These are phyloP conservation scores for Acropternis orthonyx DNA, from an alignment of 2,797 vertebrate genomes.

Conservation along the genomic window DNA sequence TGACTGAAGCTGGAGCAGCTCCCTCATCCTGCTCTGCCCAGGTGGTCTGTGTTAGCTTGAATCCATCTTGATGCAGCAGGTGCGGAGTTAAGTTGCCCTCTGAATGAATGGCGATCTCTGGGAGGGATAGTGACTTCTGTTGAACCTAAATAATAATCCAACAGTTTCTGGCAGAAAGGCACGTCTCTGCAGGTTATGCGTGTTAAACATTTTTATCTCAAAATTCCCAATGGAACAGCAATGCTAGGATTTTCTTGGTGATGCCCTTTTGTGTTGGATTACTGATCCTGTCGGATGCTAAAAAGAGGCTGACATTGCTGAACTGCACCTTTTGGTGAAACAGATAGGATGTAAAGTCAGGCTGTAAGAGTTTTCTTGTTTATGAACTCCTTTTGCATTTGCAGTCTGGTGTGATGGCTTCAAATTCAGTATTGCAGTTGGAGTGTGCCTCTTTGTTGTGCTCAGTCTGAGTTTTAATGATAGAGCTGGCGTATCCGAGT, in stretches of 20 bases:
- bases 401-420: background rate
- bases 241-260: background rate
- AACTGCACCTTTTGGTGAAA: background rate
- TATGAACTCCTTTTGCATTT: background rate
- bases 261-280: accelerated
- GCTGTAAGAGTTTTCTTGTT: background rate
- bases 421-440: background rate
- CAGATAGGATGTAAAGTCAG: background rate
- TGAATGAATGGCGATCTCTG: accelerated
- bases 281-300: background rate
- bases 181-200: background rate
- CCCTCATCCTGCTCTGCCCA: background rate
- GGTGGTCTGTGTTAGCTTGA: background rate
- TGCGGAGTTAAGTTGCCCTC: background rate
- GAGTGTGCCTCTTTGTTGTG: background rate
- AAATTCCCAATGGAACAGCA: background rate
- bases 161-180: background rate
- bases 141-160: background rate
- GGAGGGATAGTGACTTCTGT: background rate
- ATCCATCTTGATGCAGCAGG: background rate
- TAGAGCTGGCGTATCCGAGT: background rate
- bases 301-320: background rate
- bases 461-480: background rate
- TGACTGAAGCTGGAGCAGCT: background rate
- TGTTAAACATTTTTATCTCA: background rate